Evolutionary conservation across 2,888 invertebrate genomes (phyloP).

Genomic region (Oscheius myriophilus): DNA sequence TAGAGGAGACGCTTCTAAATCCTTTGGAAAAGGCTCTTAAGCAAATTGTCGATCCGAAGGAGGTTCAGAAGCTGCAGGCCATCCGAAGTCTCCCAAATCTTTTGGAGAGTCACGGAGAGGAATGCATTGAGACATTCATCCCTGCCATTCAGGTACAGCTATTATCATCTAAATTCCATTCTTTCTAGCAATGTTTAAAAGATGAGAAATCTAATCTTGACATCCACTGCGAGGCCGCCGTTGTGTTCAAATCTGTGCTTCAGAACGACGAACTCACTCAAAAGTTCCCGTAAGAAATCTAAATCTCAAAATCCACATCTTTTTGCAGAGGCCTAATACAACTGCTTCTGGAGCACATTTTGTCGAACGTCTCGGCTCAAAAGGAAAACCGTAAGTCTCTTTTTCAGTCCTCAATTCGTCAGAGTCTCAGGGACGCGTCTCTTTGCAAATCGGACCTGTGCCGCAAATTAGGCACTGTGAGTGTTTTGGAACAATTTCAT

Average conservation of each 20-base stretch:
- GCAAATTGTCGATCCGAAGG: slow-evolving; percentile 52
- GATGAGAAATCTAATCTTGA: slow-evolving; percentile 60
- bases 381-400: slow-evolving; percentile 62
- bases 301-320: background rate
- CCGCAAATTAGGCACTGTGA: slow-evolving; percentile 30
- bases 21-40: slow-evolving; percentile 46
- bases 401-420: background rate
- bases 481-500: background rate
- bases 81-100: slow-evolving; percentile 59
- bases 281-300: slow-evolving; percentile 46
- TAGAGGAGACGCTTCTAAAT: slow-evolving; percentile 44
- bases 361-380: slow-evolving; percentile 59
- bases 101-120: slow-evolving; percentile 58
- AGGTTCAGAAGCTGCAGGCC: slow-evolving; percentile 58
- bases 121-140: slow-evolving; percentile 52
- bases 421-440: slow-evolving; percentile 12
- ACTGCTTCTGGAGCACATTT: slow-evolving; percentile 56
- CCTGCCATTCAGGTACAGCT: slow-evolving; percentile 54
- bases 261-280: slow-evolving; percentile 51
- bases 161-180: background rate
- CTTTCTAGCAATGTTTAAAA: slow-evolving; percentile 45
- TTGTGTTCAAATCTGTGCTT: slow-evolving; percentile 63
- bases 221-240: slow-evolving; percentile 66
- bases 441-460: slow-evolving; percentile 23
- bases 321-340: slow-evolving; percentile 53